Evolutionary conservation across 2,888 invertebrate genomes (phyloP).

Genomic region (Apodemia hepburni): DNA sequence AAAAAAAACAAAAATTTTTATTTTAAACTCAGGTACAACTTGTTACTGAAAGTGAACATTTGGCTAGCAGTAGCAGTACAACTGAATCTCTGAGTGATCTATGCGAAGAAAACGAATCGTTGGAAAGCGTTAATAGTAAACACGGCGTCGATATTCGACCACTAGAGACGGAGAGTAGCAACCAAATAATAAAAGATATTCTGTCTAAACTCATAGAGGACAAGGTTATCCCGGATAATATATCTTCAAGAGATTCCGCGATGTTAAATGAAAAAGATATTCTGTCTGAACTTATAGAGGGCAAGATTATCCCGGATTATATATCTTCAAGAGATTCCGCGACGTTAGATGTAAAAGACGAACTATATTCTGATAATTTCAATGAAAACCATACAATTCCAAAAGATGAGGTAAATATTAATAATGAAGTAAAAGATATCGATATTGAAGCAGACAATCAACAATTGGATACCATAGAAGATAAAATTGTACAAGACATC

Average conservation of each 20-base stretch:
- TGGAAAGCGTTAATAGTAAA: background rate
- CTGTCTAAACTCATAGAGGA: background rate
- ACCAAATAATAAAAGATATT: background rate
- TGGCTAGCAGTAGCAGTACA: background rate
- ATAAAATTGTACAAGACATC: background rate
- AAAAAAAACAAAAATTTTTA: background rate
- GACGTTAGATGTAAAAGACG: background rate
- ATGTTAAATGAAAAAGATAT: background rate
- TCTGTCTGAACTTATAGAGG: background rate
- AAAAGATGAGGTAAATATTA: background rate
- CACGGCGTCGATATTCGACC: background rate
- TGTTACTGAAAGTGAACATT: background rate
- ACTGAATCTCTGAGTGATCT: background rate
- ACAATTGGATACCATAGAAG: background rate
- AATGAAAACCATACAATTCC: conserved; percentile 16
- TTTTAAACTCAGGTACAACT: conserved; percentile 1
- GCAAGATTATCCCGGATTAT: background rate
- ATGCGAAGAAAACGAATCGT: background rate
- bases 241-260: background rate
- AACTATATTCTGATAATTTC: background rate
- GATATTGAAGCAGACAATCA: background rate
- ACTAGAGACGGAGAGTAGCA: background rate
- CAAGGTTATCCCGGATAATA: background rate
- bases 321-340: background rate
- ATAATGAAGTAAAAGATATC: background rate